These are phyloP conservation scores for Exocentrus adspersus DNA, from an alignment of 2,888 invertebrate species.

Conservation along the genomic window DNA sequence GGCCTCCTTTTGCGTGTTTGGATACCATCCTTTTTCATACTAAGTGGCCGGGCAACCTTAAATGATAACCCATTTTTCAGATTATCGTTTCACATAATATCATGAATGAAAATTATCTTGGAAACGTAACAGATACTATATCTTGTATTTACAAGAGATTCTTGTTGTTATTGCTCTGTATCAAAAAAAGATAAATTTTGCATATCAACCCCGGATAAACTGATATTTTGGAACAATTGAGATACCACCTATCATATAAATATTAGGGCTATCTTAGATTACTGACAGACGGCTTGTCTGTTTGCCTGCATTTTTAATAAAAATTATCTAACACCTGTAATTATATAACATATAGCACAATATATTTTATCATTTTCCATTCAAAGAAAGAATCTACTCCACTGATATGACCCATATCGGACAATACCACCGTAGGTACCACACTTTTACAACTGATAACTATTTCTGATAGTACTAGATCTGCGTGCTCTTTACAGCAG, in stretches of 20 bases:
- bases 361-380: slow-evolving; percentile 30
- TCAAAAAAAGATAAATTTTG: slow-evolving; percentile 50
- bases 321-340: slow-evolving; percentile 38
- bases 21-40: slow-evolving; percentile 99
- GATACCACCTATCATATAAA: slow-evolving; percentile 50
- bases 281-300: slow-evolving; percentile 57
- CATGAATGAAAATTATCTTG: slow-evolving; percentile 52
- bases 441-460: slow-evolving; percentile 2
- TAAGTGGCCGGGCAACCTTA: slow-evolving; percentile 92
- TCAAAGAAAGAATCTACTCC: slow-evolving; percentile 28
- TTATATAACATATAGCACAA: slow-evolving; percentile 29
- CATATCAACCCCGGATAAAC: slow-evolving; percentile 53
- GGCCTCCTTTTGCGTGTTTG: slow-evolving; percentile 96
- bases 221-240: slow-evolving; percentile 52
- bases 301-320: slow-evolving; percentile 33
- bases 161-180: slow-evolving; percentile 50
- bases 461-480: too few species aligned
- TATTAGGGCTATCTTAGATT: slow-evolving; percentile 61
- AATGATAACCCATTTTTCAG: slow-evolving; percentile 41
- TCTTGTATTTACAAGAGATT: slow-evolving; percentile 58
- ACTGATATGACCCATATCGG: slow-evolving; percentile 23
- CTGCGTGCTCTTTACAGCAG: too few species aligned
- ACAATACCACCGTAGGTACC: not conserved
- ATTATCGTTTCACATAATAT: slow-evolving; percentile 33
- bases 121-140: slow-evolving; percentile 54